Conservation (phyloP, 2,797 vertebrate genomes). For the Paguma larvata region DNA sequence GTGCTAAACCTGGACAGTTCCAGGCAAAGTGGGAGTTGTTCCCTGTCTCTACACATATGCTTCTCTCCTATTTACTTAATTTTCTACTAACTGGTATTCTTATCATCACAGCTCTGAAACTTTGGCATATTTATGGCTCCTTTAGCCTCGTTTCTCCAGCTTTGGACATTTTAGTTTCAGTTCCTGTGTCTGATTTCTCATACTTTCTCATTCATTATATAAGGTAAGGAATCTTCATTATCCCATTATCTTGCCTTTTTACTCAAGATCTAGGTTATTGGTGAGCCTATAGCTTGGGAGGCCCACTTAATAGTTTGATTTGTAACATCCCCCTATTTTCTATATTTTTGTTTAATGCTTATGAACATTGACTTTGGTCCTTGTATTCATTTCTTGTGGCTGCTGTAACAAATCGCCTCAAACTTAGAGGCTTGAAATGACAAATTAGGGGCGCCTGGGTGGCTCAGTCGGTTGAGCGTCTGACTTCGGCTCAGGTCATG, state of each 20-base stretch:
- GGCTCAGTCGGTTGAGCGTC: too few species aligned
- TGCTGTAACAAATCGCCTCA: background rate
- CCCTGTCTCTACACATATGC: background rate
- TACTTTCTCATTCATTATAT: background rate
- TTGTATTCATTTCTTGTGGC: conserved; percentile 24
- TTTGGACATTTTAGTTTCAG: background rate
- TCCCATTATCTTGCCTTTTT: background rate
- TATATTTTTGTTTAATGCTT: conserved; percentile 51
- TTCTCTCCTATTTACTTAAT: background rate
- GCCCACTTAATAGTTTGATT: background rate
- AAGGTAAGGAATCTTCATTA: conserved; percentile 1
- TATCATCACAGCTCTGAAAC: background rate
- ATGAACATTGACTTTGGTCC: background rate
- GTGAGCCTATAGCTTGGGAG: background rate
- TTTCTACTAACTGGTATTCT: background rate
- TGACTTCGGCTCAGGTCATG: too few species aligned
- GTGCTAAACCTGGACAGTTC: background rate
- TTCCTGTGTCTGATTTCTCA: background rate
- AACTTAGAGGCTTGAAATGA: background rate
- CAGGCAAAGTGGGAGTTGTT: background rate
- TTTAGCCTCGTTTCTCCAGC: background rate
- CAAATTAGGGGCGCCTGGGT: background rate
- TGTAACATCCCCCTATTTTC: background rate
- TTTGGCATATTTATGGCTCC: background rate
- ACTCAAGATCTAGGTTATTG: background rate